Conservation (phyloP, 2,888 invertebrate genomes). For the Emesis furor region DNA sequence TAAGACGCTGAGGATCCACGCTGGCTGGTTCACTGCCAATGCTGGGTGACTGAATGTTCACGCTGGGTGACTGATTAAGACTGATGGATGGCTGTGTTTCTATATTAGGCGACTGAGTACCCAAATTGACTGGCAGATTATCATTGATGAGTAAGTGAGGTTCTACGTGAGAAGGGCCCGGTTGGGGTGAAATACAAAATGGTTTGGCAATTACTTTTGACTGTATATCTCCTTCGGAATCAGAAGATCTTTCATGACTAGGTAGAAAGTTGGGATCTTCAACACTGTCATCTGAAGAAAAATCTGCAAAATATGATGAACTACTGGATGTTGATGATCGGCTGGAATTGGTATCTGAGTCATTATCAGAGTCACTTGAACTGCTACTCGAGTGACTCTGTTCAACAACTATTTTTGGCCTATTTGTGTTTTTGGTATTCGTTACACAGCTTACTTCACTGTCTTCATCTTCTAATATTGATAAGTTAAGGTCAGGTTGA, state of each 20-base stretch:
- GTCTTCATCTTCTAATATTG: constrained; percentile 50
- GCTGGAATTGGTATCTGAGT: constrained; percentile 34
- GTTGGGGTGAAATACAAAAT: constrained; percentile 35
- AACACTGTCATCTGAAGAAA: constrained; percentile 46
- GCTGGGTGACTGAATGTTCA: constrained; percentile 53
- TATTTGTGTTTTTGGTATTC: constrained; percentile 47
- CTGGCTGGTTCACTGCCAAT: constrained; percentile 55
- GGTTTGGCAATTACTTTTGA: constrained; percentile 47
- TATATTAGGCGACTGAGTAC: constrained; percentile 29
- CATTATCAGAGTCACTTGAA: constrained; percentile 48
- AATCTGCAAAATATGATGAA: constrained; percentile 42
- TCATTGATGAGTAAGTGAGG: constrained; percentile 48
- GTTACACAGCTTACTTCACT: constrained; percentile 51
- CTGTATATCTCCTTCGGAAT: constrained; percentile 47
- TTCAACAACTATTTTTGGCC: constrained; percentile 48
- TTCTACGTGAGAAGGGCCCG: constrained; percentile 32
- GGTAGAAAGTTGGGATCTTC: constrained; percentile 43
- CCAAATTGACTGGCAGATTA: constrained; percentile 48
- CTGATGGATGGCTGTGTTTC: constrained; percentile 19
- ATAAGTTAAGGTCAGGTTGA: constrained; percentile 47
- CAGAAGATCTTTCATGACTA: constrained; percentile 48
- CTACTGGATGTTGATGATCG: constrained; percentile 48
- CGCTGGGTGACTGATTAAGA: constrained; percentile 40
- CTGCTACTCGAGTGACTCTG: constrained; percentile 51
- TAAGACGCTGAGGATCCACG: constrained; percentile 37